Evolutionary conservation across 2,888 invertebrate species (phyloP).

Genomic region (Petrophora chlorosata): DNA sequence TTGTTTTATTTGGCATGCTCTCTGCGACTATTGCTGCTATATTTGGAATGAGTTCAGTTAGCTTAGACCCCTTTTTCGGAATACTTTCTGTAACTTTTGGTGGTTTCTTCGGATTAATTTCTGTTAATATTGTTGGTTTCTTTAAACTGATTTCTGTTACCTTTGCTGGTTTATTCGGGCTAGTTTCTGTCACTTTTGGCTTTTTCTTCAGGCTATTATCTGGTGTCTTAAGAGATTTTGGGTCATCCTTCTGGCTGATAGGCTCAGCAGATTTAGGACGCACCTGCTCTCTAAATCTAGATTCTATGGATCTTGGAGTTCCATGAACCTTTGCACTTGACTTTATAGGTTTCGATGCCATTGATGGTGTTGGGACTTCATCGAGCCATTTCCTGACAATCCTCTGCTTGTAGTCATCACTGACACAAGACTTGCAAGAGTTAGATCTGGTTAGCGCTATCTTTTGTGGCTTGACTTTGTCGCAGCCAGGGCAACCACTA

Average conservation of each 20-base stretch:
- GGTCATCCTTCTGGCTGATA: conserved; percentile 38
- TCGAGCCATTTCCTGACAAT: conserved; percentile 92
- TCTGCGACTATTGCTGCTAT: conserved; percentile 21
- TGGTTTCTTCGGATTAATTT: conserved; percentile 10
- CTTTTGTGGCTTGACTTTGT: conserved; percentile 59
- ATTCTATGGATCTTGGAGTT: conserved; percentile 65
- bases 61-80: conserved; percentile 35
- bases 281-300: conserved; percentile 51
- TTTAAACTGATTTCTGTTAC: conserved; percentile 33
- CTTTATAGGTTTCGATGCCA: conserved; percentile 53
- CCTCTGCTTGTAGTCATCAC: conserved; percentile 87
- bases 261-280: conserved; percentile 44
- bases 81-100: conserved; percentile 35
- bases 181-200: conserved; percentile 34
- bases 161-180: conserved; percentile 35
- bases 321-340: conserved; percentile 74
- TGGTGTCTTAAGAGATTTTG: conserved; percentile 32
- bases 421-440: conserved; percentile 83
- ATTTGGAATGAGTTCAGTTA: conserved; percentile 23
- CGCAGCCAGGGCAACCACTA: conserved; percentile 88
- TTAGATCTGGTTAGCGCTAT: conserved; percentile 69
- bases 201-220: conserved; percentile 9
- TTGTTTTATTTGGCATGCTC: conserved; percentile 13
- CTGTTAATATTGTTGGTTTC: conserved; percentile 34
- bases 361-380: conserved; percentile 82